Base-by-base conservation (phyloP, 2,888 invertebrate genomes). In the Euproctis similis region DNA sequence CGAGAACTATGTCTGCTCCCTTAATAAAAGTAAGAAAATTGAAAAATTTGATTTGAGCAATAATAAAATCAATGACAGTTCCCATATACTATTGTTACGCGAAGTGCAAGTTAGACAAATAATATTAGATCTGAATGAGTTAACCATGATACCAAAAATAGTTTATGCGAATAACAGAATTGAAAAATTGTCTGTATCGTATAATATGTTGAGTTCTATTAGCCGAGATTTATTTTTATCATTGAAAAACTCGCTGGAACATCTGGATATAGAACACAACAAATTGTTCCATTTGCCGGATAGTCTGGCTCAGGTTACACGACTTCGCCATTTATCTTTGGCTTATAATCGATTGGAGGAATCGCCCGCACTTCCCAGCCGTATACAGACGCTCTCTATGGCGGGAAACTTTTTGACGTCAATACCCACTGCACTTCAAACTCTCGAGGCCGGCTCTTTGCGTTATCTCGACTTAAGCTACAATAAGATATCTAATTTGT, bases 391-490 rank as follows among this genome's bases (percentile, higher is more conserved):
- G 10, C 78, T 95, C 10, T 93, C 93, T 11, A 75, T 95, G 26
- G 92, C 92, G 42, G 93, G 94, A 12, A 96, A 95, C 75, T 90
- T 90, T 64, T 87, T 96, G 60, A 88, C 87, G 42, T 81, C 87
- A 45, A 88, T 95, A 38, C 95, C 95, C 6, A 82, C 88, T 17
- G 87, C 91, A 3, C 81, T 95, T 36, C 86, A 87, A 50, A 88
- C 89, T 53, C 92, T 94, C 58, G 88, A 90, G 28, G 89, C 90
- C 55, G 85, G 95, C 31, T 87, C 93, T n/a, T 77, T 84, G 66
- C 80, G 80, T 61, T 94, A 95, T 75, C 87, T 95, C 46, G 95
- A 95, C 74, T 88, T 95, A 58, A 95, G 94, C 37, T 95, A 95
- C 74, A 95, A 96, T 70, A 90, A 90, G 63, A 94, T 96, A 58